Percentiles rank a stretch among this genome's conserved stretches.
phyloP scores from a whole-genome alignment of 2,888 invertebrate species.

The Dolichopus griseipennis region DNA sequence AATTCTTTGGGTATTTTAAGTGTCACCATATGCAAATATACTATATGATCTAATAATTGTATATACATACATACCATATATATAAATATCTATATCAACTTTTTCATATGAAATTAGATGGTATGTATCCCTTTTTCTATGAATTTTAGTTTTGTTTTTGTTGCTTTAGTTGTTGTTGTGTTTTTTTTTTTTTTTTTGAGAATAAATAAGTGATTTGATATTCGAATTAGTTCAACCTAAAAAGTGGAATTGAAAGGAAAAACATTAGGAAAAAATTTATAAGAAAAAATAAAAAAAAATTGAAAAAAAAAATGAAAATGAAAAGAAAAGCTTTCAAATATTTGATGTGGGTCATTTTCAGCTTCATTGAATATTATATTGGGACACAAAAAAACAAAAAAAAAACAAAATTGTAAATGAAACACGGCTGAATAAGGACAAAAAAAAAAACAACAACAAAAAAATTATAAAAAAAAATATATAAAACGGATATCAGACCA shows the following conservation, averaged over 20 bases:
- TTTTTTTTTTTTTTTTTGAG: neutral
- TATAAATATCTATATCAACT: neutral
- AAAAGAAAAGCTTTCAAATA: neutral
- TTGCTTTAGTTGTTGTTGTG: no score
- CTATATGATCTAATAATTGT: neutral
- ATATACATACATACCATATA: no score
- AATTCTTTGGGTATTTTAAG: neutral
- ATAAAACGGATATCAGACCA: neutral
- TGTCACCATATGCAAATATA: conserved; percentile 1
- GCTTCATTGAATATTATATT: conserved; percentile 6
- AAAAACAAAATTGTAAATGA: neutral
- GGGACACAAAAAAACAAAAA: neutral
- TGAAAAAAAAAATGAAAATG: no score
- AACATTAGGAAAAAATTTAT: neutral
- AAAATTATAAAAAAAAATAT: neutral
- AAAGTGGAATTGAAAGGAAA: conserved; percentile 1
- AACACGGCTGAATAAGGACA: neutral
- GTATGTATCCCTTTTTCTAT: neutral
- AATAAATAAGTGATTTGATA: conserved; percentile 1
- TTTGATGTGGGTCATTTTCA: conserved; percentile 6
- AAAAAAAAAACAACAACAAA: neutral
- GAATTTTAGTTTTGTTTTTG: no score
- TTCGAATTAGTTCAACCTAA: conserved; percentile 2
- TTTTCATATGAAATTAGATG: neutral
- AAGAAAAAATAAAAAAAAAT: neutral